These are phyloP conservation scores for Clupea harengus DNA, from an alignment of 2,113 vertebrate genomes.

Conservation along the genomic window DNA sequence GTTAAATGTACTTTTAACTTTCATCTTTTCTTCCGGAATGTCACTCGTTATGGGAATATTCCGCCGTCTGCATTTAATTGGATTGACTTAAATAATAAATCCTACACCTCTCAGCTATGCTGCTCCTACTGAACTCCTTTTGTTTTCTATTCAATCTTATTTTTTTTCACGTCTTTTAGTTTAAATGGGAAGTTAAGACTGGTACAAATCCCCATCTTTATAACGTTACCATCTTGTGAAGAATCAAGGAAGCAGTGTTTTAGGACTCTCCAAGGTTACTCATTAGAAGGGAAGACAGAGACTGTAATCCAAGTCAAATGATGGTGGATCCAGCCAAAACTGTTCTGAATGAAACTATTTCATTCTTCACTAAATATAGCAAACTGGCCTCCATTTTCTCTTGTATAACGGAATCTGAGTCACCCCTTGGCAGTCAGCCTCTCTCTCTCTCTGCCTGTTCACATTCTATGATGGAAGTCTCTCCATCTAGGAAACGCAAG, in stretches of 20 bases:
- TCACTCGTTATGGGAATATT: conserved; percentile 46
- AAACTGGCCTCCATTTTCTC: conserved; percentile 5
- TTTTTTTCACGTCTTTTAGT: conserved; percentile 30
- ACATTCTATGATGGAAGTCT: background rate
- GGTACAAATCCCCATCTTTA: background rate
- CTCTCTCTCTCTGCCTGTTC: background rate
- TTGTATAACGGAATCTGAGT: conserved; percentile 8
- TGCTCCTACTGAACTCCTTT: conserved; percentile 31
- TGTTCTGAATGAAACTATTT: background rate
- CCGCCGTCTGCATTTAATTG: conserved; percentile 46
- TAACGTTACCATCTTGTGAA: background rate
- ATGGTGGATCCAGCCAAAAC: background rate
- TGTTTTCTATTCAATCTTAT: conserved; percentile 17
- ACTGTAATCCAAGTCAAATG: background rate
- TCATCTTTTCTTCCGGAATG: conserved; percentile 14
- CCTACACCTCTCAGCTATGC: conserved; percentile 31
- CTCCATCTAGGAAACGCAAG: conserved; percentile 5
- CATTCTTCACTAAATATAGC: background rate
- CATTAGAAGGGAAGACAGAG: background rate
- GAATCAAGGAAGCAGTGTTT: background rate
- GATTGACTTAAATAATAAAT: conserved; percentile 54
- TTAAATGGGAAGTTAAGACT: background rate
- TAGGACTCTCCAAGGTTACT: background rate
- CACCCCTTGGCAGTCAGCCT: background rate
- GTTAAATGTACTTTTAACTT: background rate